Evolutionary conservation across 2,888 invertebrate genomes (phyloP), one percentile per base, ranked within the genome.

Genomic region (Hydrotaea cyrtoneurina): DNA sequence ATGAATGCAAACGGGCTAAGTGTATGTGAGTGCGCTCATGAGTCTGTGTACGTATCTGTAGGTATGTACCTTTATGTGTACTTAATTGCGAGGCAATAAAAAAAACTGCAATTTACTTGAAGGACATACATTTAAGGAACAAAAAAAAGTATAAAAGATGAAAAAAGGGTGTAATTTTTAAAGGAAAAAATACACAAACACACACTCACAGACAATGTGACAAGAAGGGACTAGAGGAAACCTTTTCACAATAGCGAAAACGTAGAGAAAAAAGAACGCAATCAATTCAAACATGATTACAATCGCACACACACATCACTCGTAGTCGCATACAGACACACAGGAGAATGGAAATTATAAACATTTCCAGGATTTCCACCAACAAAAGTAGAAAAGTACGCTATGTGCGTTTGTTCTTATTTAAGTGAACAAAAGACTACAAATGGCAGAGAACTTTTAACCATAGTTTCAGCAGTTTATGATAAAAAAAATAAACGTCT

Each of bases 61-160:
- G 19, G 43, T 43, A 43, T 73, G n/a, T n/a, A 71, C n/a, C 11
- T 53, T n/a, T 53, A 74, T 74, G 59, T 62, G 31, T 90, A 89
- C 89, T 89, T 90, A 90, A 90, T 90, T 90, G 90, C 89, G 88
- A 86, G 78, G 86, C 86, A 88, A 89, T 90, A 89, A 90, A 89
- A n/a, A 31, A 89, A 89, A 82, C 88, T 89, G 89, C 89, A 88
- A 89, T 90, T 89, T 86, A 86, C 87, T 64, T 88, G 89, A 91
- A 90, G 91, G 90, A 90, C 90, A 89, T 86, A 64, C 36, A 46
- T 79, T 71, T 79, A 78, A 69, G 17, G 79, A 86, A n/a, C n/a
- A n/a, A n/a, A 86, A 55, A 53, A 62, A n/a, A n/a, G 26, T 55
- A 26, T 75, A 75, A 62, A 80, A 77, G 80, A 83, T 83, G 86